These are phyloP conservation scores for Ailurus styani DNA, from an alignment of 2,113 vertebrate genomes.

Conservation along the genomic window DNA sequence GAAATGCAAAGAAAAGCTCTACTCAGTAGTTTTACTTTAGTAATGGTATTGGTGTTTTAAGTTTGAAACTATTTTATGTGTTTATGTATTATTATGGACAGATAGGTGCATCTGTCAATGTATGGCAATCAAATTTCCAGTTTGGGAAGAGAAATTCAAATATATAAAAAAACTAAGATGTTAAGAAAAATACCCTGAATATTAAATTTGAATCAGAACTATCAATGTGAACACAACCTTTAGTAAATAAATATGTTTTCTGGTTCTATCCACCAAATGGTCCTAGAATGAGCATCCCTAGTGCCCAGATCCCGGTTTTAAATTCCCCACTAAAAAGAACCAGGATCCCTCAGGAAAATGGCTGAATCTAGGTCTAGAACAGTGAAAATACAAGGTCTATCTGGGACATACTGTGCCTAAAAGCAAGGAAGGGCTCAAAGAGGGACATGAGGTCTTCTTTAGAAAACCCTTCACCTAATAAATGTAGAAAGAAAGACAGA, in stretches of 20 bases:
- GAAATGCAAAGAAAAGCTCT: neutral
- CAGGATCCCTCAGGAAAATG: neutral
- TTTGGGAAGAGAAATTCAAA: neutral
- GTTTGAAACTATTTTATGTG: neutral
- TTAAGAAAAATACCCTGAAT: neutral
- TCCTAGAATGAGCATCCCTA: neutral
- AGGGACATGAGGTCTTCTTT: neutral
- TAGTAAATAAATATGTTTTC: constrained; percentile 17
- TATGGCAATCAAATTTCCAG: neutral
- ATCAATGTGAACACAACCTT: neutral
- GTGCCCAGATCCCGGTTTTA: neutral
- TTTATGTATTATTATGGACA: neutral
- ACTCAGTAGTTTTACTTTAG: neutral
- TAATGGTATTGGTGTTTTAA: neutral
- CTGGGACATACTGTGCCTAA: neutral
- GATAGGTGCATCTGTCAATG: neutral
- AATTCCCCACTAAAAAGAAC: neutral
- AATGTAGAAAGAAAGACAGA: neutral
- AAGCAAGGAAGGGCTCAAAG: neutral
- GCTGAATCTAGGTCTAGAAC: neutral
- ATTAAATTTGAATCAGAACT: neutral
- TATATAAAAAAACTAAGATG: neutral
- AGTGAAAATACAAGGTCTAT: neutral
- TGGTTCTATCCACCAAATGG: neutral
- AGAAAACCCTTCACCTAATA: neutral